Evolutionary conservation across 2,888 invertebrate species (phyloP).

Genomic region (Octodonta nipae): DNA sequence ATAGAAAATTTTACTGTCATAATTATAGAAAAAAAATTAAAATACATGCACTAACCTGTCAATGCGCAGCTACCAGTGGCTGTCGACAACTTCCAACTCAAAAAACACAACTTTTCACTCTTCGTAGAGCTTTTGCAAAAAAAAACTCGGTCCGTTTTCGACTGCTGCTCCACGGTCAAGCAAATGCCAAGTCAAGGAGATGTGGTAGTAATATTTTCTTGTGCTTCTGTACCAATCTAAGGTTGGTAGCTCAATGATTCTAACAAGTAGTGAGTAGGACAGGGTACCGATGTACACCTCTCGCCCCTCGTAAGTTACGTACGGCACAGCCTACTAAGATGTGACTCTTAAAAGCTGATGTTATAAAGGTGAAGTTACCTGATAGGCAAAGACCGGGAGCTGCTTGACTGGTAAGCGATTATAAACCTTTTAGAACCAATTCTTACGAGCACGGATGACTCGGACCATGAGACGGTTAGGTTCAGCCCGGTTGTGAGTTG

Average conservation of each 20-base stretch:
- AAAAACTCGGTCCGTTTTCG: too few species aligned
- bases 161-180: too few species aligned
- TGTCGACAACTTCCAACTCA: too few species aligned
- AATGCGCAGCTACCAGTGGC: too few species aligned
- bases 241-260: slow-evolving; percentile 37
- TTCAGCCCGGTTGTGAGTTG: too few species aligned
- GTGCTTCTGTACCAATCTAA: slow-evolving; percentile 37
- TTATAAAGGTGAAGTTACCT: slow-evolving; percentile 27
- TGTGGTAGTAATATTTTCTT: slow-evolving; percentile 22
- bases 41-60: too few species aligned
- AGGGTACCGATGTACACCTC: slow-evolving; percentile 29
- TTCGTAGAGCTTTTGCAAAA: too few species aligned
- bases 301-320: slow-evolving; percentile 20
- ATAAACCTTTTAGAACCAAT: slow-evolving; percentile 17
- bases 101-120: too few species aligned
- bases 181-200: too few species aligned
- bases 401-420: slow-evolving; percentile 19
- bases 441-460: slow-evolving; percentile 10
- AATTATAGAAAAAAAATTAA: too few species aligned
- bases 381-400: slow-evolving; percentile 29
- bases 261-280: slow-evolving; percentile 35
- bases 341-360: slow-evolving; percentile 24
- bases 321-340: slow-evolving; percentile 27
- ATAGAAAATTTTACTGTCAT: too few species aligned
- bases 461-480: too few species aligned